These are phyloP conservation scores for Lasioglossum marginatum DNA, from an alignment of 2,888 invertebrate species.

Conservation along the genomic window DNA sequence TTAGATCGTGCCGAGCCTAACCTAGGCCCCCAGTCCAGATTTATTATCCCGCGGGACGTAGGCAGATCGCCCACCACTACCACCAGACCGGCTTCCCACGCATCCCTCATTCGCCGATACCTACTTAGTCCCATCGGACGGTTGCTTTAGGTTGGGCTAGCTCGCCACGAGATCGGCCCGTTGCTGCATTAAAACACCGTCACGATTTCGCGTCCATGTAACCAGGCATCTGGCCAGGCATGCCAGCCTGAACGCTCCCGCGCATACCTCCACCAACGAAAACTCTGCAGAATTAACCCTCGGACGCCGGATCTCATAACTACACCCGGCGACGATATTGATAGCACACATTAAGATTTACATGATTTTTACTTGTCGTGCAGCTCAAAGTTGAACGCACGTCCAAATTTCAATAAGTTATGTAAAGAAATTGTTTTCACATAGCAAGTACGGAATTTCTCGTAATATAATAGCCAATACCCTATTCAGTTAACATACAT, in stretches of 20 bases:
- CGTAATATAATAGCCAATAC: too few species aligned
- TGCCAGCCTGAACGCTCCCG: slow-evolving; percentile 1
- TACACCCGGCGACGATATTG: neutral
- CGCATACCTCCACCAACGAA: neutral
- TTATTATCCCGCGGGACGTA: slow-evolving; percentile 79
- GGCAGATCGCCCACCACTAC: slow-evolving; percentile 79
- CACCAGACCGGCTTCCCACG: slow-evolving; percentile 79
- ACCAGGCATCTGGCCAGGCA: slow-evolving; percentile 11
- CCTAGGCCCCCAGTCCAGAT: slow-evolving; percentile 73
- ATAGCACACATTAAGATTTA: neutral
- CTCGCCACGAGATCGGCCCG: slow-evolving; percentile 20
- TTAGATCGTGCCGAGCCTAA: slow-evolving; percentile 76
- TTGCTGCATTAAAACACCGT: slow-evolving; percentile 44
- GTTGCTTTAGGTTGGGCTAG: slow-evolving; percentile 43
- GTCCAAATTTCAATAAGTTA: too few species aligned
- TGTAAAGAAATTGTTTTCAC: too few species aligned
- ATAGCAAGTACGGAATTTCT: too few species aligned
- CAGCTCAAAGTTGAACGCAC: too few species aligned
- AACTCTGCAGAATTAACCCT: slow-evolving; percentile 14
- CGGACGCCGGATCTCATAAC: neutral
- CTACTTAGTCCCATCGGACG: slow-evolving; percentile 72
- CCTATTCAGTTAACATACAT: too few species aligned
- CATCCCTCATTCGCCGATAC: slow-evolving; percentile 81
- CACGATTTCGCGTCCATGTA: slow-evolving; percentile 26
- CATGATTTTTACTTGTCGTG: too few species aligned